Evolutionary conservation across 2,888 invertebrate genomes (phyloP).

Genomic region (Stenodera caucasica): DNA sequence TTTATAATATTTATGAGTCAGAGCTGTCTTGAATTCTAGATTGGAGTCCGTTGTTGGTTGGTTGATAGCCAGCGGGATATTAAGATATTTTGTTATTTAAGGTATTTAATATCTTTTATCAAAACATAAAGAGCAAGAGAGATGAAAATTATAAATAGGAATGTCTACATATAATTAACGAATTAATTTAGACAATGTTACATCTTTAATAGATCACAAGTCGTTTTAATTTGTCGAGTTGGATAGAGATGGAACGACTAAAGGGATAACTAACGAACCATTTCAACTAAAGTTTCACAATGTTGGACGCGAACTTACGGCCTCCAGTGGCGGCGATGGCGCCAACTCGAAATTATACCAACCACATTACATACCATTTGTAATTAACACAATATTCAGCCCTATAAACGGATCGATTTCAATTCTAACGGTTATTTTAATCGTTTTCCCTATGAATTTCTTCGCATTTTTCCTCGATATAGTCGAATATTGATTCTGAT

Average conservation of each 20-base stretch:
- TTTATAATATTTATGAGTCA: constrained; percentile 21
- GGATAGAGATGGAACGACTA: not conserved
- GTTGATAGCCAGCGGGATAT: constrained; percentile 27
- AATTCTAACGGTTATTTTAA: too few species aligned
- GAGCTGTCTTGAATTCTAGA: constrained; percentile 22
- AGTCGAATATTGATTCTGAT: too few species aligned
- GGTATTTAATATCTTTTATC: constrained; percentile 19
- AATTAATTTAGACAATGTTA: constrained; percentile 26
- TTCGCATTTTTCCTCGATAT: too few species aligned
- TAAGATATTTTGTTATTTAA: constrained; percentile 27
- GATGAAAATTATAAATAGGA: constrained; percentile 26
- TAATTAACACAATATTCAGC: not conserved
- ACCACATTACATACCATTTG: not conserved
- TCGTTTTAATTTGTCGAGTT: constrained; percentile 20
- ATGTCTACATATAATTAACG: constrained; percentile 23
- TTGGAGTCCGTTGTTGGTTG: constrained; percentile 20
- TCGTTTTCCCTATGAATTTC: too few species aligned
- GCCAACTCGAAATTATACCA: constrained; percentile 1
- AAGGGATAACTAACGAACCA: constrained; percentile 19
- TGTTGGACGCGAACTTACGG: not conserved
- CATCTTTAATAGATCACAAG: constrained; percentile 25
- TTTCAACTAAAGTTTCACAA: not conserved
- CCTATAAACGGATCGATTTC: too few species aligned
- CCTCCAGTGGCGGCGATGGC: not conserved
- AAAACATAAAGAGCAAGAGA: constrained; percentile 9